A percentile compares a stretch with the other conserved stretches of the same genome.
Evolutionary conservation across 2,797 vertebrate genomes (phyloP).

Genomic region (Pangasius sanitwongsei): DNA sequence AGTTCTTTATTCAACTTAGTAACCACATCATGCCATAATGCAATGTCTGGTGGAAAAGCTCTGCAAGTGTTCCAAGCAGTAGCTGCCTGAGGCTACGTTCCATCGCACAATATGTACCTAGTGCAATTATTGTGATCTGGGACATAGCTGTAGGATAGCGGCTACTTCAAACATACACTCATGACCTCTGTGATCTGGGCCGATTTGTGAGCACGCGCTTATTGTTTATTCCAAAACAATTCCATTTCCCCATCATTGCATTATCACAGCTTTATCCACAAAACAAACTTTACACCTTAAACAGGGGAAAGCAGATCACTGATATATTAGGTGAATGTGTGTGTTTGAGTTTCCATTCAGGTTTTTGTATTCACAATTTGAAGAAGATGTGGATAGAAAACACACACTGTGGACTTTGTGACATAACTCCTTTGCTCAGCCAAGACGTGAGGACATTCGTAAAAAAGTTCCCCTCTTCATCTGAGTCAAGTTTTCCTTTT

Average conservation of each 20-base stretch:
- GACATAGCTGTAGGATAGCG: neutral
- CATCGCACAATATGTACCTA: neutral
- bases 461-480: neutral
- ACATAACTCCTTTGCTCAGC: neutral
- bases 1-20: neutral
- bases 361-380: neutral
- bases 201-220: neutral
- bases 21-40: neutral
- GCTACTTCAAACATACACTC: neutral
- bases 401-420: neutral
- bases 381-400: neutral
- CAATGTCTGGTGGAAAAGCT: neutral
- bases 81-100: neutral
- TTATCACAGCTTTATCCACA: neutral
- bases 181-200: neutral
- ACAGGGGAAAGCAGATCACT: neutral
- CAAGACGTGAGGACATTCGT: neutral
- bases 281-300: neutral
- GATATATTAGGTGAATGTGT: neutral
- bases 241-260: neutral
- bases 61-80: neutral
- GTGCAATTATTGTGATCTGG: neutral
- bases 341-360: neutral
- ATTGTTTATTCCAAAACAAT: neutral
- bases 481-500: conserved; percentile 10